Conservation (phyloP, 2,888 invertebrate species). For the Erebia palarica region DNA sequence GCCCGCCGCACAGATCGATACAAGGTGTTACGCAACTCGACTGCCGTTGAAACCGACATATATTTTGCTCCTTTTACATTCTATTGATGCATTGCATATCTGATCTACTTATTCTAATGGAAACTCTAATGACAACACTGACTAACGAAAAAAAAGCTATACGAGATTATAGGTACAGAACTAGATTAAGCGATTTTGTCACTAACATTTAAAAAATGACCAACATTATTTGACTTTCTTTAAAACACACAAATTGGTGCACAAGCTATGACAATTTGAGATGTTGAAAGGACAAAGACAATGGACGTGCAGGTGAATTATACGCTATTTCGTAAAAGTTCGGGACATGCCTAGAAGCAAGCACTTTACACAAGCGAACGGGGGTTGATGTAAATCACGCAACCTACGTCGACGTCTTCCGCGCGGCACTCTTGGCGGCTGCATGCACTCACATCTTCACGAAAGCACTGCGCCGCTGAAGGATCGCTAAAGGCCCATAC, state of each 20-base stretch:
- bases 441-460: constrained; percentile 75
- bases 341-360: constrained; percentile 52
- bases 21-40: constrained; percentile 76
- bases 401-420: constrained; percentile 48
- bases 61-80: constrained; percentile 46
- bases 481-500: constrained; percentile 64
- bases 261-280: constrained; percentile 41
- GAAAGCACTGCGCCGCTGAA: constrained; percentile 62
- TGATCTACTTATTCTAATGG: constrained; percentile 30
- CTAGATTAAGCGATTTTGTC: neutral
- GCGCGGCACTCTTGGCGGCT: constrained; percentile 62
- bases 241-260: constrained; percentile 43
- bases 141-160: constrained; percentile 25
- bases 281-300: constrained; percentile 58
- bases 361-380: constrained; percentile 57
- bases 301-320: constrained; percentile 57
- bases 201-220: constrained; percentile 24
- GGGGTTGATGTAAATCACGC: constrained; percentile 43
- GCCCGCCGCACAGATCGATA: constrained; percentile 75
- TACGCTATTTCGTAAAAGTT: constrained; percentile 45
- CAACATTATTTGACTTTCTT: constrained; percentile 25
- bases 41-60: constrained; percentile 63
- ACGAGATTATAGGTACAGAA: constrained; percentile 11
- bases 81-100: constrained; percentile 22
- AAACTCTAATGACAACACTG: constrained; percentile 30